Evolutionary conservation across 2,888 invertebrate genomes (phyloP).

Genomic region (Theretra japonica): DNA sequence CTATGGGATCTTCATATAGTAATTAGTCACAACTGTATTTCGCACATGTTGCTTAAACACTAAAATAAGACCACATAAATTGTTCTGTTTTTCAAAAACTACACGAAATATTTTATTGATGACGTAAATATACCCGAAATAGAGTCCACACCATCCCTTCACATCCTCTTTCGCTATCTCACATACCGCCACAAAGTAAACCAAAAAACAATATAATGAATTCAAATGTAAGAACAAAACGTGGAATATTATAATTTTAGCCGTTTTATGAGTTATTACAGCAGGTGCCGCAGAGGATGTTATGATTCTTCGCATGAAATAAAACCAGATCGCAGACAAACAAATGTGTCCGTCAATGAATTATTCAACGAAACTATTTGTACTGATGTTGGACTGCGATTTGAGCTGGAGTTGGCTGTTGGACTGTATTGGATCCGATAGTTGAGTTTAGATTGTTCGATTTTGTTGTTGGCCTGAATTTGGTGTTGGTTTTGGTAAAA

Average conservation of each 20-base stretch:
- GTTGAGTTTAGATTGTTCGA: not conserved
- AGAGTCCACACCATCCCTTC: not conserved
- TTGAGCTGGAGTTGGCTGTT: not conserved
- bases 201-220: not conserved
- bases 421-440: not conserved
- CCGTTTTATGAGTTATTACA: constrained; percentile 8
- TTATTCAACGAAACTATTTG: constrained; percentile 7
- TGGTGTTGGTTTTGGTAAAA: too few species aligned
- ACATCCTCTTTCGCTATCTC: not conserved
- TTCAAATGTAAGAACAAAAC: not conserved
- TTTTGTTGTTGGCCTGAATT: not conserved
- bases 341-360: constrained; percentile 6
- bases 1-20: too few species aligned
- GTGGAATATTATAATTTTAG: constrained; percentile 2
- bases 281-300: constrained; percentile 16
- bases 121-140: too few species aligned
- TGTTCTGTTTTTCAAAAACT: too few species aligned
- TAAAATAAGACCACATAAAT: too few species aligned
- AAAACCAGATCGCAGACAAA: not conserved
- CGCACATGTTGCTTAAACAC: too few species aligned
- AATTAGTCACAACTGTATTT: too few species aligned
- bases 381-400: not conserved
- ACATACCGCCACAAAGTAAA: not conserved
- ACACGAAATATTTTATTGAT: too few species aligned
- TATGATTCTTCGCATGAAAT: not conserved